Evolutionary conservation across 2,888 invertebrate genomes (phyloP).

Genomic region (Sisyra nigra): DNA sequence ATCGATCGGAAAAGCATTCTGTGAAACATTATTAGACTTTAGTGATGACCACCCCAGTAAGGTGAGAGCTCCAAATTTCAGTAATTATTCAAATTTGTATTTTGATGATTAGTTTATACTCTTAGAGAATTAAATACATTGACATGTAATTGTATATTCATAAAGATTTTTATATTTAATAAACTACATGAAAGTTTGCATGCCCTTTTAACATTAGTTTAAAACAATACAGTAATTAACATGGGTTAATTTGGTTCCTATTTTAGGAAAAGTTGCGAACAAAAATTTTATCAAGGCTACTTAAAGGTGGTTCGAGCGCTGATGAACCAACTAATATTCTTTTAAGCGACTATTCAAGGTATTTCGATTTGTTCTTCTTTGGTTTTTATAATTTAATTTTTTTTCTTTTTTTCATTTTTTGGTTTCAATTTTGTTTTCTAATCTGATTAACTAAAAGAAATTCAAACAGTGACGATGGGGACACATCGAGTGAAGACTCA

Average conservation of each 20-base stretch:
- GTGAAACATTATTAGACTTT: conserved; percentile 83
- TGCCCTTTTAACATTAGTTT: no score
- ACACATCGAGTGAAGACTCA: conserved; percentile 54
- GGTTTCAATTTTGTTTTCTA: not conserved
- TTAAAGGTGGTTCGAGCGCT: conserved; percentile 73
- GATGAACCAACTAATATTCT: conserved; percentile 78
- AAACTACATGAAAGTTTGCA: not conserved
- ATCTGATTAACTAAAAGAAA: not conserved
- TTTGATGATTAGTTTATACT: not conserved
- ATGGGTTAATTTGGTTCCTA: conserved; percentile 14
- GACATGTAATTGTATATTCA: not conserved
- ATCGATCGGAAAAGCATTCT: conserved; percentile 75
- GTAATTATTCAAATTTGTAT: no score
- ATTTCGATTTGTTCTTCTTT: conserved; percentile 12
- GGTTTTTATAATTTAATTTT: not conserved
- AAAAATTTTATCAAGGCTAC: conserved; percentile 64
- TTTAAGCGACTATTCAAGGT: conserved; percentile 80
- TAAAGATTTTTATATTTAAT: not conserved
- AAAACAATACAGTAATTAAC: no score
- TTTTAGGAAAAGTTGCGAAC: conserved; percentile 55
- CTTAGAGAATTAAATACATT: not conserved
- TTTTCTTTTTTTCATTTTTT: conserved; percentile 2
- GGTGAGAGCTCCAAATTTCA: conserved; percentile 27
- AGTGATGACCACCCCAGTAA: conserved; percentile 75
- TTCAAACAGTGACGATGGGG: conserved; percentile 55